Conservation (phyloP, 2,113 vertebrate species). For the Nothobranchius furzeri region DNA sequence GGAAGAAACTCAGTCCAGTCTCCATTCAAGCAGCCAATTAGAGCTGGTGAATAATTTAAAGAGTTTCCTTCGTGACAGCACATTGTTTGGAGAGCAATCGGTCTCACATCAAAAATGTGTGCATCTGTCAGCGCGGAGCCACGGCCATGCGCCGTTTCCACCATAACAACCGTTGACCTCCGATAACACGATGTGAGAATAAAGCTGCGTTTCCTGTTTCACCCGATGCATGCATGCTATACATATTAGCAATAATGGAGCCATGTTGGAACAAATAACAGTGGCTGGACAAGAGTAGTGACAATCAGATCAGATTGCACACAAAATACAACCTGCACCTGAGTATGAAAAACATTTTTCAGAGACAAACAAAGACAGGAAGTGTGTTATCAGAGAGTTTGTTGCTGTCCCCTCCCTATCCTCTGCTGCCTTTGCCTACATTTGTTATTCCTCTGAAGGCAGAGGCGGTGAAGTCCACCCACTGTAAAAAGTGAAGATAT, state of each 20-base stretch:
- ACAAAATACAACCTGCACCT: too few relatives aligned
- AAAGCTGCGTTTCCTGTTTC: conserved; percentile 3
- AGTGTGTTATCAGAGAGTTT: neutral
- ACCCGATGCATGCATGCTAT: neutral
- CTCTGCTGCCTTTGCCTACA: neutral
- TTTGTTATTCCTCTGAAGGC: neutral
- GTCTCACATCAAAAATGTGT: conserved; percentile 22
- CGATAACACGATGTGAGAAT: neutral
- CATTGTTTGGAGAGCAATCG: conserved; percentile 34
- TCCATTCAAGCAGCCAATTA: conserved; percentile 60
- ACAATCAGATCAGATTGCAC: too few relatives aligned
- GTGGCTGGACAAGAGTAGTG: neutral
- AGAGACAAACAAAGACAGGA: conserved; percentile 8
- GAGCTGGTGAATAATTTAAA: conserved; percentile 69
- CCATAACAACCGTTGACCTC: neutral
- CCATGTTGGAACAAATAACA: neutral
- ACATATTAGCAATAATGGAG: neutral
- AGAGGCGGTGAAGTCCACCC: conserved; percentile 19
- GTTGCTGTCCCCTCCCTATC: conserved; percentile 3
- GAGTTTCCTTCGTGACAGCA: conserved; percentile 50
- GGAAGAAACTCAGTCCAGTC: conserved; percentile 46
- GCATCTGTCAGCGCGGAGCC: neutral
- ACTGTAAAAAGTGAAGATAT: conserved; percentile 4
- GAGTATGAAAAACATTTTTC: too few relatives aligned
- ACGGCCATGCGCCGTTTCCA: conserved; percentile 9